phyloP scores from a whole-genome alignment of 1,140 invertebrate genomes.

The Formica selysi region DNA sequence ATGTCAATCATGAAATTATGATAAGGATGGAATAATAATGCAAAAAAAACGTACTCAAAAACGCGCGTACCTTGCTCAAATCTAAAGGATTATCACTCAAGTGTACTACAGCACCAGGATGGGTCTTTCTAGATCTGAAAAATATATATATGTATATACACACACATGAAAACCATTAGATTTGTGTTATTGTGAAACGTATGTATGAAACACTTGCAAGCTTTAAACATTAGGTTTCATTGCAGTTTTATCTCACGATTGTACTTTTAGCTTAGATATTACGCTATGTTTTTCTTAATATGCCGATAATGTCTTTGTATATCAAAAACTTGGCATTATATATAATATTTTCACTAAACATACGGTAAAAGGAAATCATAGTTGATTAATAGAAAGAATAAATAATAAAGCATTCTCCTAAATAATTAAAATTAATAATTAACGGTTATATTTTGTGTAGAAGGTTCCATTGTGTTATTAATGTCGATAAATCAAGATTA shows the following conservation, averaged over 20 bases:
- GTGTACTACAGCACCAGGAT: conserved; percentile 97
- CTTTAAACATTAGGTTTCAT: conserved; percentile 37
- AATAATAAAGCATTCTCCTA: conserved; percentile 43
- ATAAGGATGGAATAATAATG: conserved; percentile 77
- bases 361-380: conserved; percentile 14
- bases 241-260: conserved; percentile 16
- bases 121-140: conserved; percentile 96
- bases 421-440: conserved; percentile 23
- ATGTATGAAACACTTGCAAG: conserved; percentile 45
- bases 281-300: conserved; percentile 27
- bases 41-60: conserved; percentile 78
- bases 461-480: background rate
- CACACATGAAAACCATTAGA: conserved; percentile 56
- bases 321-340: conserved; percentile 20
- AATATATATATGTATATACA: conserved; percentile 74
- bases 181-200: conserved; percentile 52
- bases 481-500: conserved; percentile 33
- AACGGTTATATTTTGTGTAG: background rate
- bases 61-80: conserved; percentile 93
- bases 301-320: conserved; percentile 38
- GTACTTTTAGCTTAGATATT: conserved; percentile 37
- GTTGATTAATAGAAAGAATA: conserved; percentile 35
- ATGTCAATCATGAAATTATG: conserved; percentile 71
- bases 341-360: conserved; percentile 16
- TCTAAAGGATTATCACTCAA: conserved; percentile 98